Percentiles rank a stretch among this genome's conserved stretches.
phyloP scores from a whole-genome alignment of 2,113 vertebrate genomes.

The Dromaius novaehollandiae region DNA sequence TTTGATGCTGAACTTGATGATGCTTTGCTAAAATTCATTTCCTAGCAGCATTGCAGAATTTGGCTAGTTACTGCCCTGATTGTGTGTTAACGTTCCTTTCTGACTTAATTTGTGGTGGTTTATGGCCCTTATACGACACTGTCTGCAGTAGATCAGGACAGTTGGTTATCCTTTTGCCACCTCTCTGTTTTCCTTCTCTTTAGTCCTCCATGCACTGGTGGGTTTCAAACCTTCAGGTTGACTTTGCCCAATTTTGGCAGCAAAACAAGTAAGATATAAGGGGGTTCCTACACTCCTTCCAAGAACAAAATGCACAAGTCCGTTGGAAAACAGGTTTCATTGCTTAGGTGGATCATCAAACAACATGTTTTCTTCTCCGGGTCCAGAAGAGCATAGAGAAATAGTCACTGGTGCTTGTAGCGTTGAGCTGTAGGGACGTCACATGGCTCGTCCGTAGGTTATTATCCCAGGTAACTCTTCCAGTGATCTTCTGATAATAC shows the following conservation, averaged over 20 bases:
- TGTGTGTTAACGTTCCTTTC: neutral
- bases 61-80: neutral
- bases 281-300: neutral
- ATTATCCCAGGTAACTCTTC: neutral
- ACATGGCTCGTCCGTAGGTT: neutral
- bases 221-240: neutral
- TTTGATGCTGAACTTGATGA: neutral
- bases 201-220: neutral
- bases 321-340: neutral
- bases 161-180: neutral
- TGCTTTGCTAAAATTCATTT: neutral
- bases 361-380: neutral
- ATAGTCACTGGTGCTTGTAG: neutral
- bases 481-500: fast-evolving
- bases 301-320: neutral
- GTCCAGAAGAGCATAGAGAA: neutral
- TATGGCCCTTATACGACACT: neutral
- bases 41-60: neutral
- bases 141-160: neutral
- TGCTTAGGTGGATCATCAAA: neutral
- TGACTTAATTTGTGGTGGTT: neutral
- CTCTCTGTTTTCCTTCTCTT: neutral
- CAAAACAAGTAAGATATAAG: neutral
- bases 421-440: neutral
- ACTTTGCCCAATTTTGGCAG: neutral